A percentile compares a stretch with the other conserved stretches of the same genome.
Evolutionary conservation across 2,797 vertebrate genomes (phyloP).

Genomic region (Picus viridis): DNA sequence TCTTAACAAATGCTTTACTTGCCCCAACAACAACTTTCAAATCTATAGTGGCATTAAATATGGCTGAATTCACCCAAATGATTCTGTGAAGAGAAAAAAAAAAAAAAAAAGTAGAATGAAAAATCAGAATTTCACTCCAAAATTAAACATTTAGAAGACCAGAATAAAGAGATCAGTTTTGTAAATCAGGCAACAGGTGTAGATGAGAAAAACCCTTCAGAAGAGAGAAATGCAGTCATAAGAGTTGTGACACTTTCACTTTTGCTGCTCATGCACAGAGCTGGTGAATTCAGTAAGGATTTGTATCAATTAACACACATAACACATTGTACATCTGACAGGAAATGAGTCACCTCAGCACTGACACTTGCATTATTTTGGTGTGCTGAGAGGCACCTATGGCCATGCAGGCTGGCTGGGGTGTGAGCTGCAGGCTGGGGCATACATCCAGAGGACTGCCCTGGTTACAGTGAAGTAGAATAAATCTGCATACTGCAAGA

Average conservation of each 20-base stretch:
- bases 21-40: not conserved
- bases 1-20: not conserved
- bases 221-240: not conserved
- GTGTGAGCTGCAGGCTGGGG: not conserved
- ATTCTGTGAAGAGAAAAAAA: not conserved
- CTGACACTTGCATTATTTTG: not conserved
- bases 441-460: not conserved
- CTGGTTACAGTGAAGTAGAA: not conserved
- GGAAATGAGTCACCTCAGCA: not conserved
- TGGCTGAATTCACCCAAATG: not conserved
- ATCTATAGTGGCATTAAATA: not conserved
- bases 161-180: not conserved
- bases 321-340: rapidly evolving
- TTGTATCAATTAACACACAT: not conserved
- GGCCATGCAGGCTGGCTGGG: not conserved
- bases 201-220: not conserved
- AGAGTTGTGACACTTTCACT: not conserved
- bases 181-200: not conserved
- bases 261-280: not conserved
- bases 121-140: not conserved
- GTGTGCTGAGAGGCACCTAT: not conserved
- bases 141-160: not conserved
- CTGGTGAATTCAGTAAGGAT: not conserved
- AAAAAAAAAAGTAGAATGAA: not conserved
- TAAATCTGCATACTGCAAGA: not conserved